These are phyloP conservation scores for Clarias laeviceps DNA, from an alignment of 2,797 vertebrate genomes.

Conservation along the genomic window DNA sequence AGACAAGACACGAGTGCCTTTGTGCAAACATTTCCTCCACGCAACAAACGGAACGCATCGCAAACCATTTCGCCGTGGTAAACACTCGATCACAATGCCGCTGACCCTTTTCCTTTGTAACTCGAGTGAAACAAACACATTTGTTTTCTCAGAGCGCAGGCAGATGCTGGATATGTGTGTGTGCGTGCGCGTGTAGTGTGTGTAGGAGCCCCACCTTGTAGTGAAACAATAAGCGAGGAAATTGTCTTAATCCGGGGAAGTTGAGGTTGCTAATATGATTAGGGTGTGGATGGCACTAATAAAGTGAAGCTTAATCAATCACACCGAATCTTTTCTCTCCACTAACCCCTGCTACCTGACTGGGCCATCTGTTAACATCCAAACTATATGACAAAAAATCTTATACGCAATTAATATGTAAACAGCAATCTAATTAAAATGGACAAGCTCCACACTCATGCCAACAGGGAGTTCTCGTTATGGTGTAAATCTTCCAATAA, in stretches of 20 bases:
- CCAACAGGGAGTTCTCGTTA: conserved; percentile 94
- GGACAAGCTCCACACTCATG: conserved; percentile 95
- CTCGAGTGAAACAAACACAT: conserved; percentile 45
- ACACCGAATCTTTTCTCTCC: conserved; percentile 84
- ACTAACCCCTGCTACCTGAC: conserved; percentile 87
- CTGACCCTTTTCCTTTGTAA: conserved; percentile 53
- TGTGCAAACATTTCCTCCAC: conserved; percentile 23
- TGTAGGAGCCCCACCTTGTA: conserved; percentile 48
- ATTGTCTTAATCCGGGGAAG: conserved; percentile 74
- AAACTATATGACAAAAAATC: conserved; percentile 93
- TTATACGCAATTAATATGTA: conserved; percentile 99
- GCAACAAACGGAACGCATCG: background rate
- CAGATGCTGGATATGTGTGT: conserved; percentile 51
- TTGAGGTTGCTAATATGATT: conserved; percentile 76
- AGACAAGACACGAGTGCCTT: background rate
- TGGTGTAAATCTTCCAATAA: conserved; percentile 91
- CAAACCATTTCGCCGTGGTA: conserved; percentile 28
- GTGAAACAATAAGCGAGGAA: conserved; percentile 73
- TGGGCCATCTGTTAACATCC: conserved; percentile 95
- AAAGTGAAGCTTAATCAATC: conserved; percentile 96
- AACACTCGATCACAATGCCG: conserved; percentile 43
- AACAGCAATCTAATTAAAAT: conserved; percentile 99
- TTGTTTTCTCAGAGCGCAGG: conserved; percentile 37
- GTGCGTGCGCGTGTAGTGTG: conserved; percentile 21
- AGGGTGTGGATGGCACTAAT: conserved; percentile 85